Conservation (phyloP, 2,113 vertebrate genomes). For the Catharus bicknelli region DNA sequence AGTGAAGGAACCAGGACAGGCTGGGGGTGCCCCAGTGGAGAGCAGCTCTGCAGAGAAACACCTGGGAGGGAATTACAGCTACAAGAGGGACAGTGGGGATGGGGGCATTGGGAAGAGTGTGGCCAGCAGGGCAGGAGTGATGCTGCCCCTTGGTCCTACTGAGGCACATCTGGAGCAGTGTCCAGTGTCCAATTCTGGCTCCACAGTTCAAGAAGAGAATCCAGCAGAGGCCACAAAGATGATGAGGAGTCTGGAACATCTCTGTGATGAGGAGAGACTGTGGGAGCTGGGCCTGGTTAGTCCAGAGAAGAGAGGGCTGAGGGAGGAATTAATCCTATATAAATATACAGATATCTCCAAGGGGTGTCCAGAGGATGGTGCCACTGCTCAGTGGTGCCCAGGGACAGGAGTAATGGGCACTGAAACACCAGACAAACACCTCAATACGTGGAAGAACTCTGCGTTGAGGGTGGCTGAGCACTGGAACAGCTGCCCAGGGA, state of each 20-base stretch:
- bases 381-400: not conserved
- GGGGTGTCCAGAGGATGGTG: not conserved
- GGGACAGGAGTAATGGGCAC: not conserved
- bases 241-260: not conserved
- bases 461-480: accelerated
- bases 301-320: not conserved
- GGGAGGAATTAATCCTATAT: not conserved
- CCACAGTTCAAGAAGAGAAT: not conserved
- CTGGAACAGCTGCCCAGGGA: not conserved
- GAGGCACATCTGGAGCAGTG: not conserved
- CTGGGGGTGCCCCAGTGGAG: not conserved
- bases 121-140: not conserved
- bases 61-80: not conserved
- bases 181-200: not conserved
- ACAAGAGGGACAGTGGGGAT: not conserved
- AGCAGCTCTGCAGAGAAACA: not conserved
- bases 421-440: not conserved
- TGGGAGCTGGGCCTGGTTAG: not conserved
- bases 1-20: not conserved
- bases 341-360: not conserved
- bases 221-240: not conserved
- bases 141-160: not conserved
- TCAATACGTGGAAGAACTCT: not conserved
- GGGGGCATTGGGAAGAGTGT: not conserved
- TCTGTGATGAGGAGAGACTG: not conserved